Percentiles rank a stretch among this genome's conserved stretches.
These are phyloP conservation scores for Pagrus major DNA, from an alignment of 2,113 vertebrate genomes.

Conservation along the genomic window DNA sequence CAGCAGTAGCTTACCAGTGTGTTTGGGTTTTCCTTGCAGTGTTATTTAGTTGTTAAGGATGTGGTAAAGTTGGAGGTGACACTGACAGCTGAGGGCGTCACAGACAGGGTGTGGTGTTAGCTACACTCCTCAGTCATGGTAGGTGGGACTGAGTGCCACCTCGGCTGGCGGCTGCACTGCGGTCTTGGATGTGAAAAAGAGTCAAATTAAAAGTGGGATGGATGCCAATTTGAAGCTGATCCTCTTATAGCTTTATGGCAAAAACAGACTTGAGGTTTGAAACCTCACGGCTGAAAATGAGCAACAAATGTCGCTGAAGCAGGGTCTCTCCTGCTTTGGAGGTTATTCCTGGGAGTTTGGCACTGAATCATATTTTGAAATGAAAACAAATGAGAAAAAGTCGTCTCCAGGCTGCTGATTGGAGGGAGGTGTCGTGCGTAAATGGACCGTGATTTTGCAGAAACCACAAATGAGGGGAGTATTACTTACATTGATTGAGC, in stretches of 20 bases:
- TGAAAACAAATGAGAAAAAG: constrained; percentile 44
- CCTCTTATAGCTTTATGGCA: constrained; percentile 51
- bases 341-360: constrained; percentile 33
- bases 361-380: constrained; percentile 42
- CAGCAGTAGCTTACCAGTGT: constrained; percentile 20
- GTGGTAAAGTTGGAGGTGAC: constrained; percentile 50
- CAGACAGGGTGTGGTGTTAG: constrained; percentile 38
- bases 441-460: constrained; percentile 13
- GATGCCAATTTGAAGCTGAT: constrained; percentile 30
- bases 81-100: constrained; percentile 32
- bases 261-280: constrained; percentile 62
- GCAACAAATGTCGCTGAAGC: constrained; percentile 3
- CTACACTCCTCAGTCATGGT: constrained; percentile 14
- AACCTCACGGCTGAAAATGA: constrained; percentile 13
- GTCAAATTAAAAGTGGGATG: constrained; percentile 58
- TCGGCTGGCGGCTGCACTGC: constrained; percentile 34
- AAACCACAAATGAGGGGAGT: constrained; percentile 46
- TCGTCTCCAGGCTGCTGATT: constrained; percentile 37
- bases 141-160: constrained; percentile 38
- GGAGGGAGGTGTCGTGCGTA: neutral
- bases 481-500: constrained; percentile 1
- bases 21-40: constrained; percentile 47
- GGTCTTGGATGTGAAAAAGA: constrained; percentile 29
- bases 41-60: constrained; percentile 62
- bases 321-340: neutral